Base-by-base conservation (phyloP, 2,113 vertebrate species). In the Caranx melampygus region DNA sequence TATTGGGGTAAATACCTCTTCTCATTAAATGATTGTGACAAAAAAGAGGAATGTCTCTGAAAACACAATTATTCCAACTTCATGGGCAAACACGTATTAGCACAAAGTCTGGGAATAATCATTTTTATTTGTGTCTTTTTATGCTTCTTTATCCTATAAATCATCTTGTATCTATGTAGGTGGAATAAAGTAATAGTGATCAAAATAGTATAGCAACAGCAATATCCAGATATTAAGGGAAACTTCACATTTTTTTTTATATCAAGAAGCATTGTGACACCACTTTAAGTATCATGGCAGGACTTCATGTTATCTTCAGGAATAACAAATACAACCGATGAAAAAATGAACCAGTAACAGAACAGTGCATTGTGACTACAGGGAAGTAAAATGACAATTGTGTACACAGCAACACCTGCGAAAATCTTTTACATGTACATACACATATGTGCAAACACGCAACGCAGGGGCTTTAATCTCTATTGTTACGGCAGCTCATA, bases 401-500 rank as follows among this genome's bases (percentile, higher is more conserved):
- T 54, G 57, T 34, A 61, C 31, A 57, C 26, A 70, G 35, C 31
- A 58, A 57, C 47, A 60, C 65, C 60, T 69, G 62, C 67, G n/a
- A 61, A 26, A 16, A 79, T 18, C 44, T 69, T 69, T 57, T 49
- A 47, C 64, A 66, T 26, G 37, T 54, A 68, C 54, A 40, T 54
- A 33, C 47, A 75, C 40, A 58, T 52, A 63, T 54, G 35, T 66
- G 11, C 67, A 72, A 66, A 67, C 37, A 57, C 69, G 60, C 61
- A 59, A 31, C 5, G n/a, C 33, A 16, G 1, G n/a, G 52, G 14
- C 44, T 44, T 55, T 35, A 60, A 87, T 80, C 65, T 83, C 16
- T 37, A 44, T 74, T 64, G 73, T 76, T 61, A 33, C 58, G 37
- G 86, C 69, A 67, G 78, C 77, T 82, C 51, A 44, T 65, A 87